phyloP scores from a whole-genome alignment of 2,113 vertebrate genomes.

The Falco punctatus region DNA sequence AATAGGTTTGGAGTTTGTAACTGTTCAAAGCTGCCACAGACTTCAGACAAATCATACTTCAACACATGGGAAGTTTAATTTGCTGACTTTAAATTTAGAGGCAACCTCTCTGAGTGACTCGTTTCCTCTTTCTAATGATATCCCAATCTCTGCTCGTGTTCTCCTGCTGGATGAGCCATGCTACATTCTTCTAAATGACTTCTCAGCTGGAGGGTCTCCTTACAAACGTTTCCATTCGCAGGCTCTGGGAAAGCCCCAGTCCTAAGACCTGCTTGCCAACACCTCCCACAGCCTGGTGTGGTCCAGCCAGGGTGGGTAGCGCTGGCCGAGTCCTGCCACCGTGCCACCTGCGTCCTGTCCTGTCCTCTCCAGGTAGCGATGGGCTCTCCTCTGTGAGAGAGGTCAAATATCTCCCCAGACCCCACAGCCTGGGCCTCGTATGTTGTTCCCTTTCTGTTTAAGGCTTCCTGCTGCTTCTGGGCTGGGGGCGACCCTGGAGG shows the following conservation, averaged over 20 bases:
- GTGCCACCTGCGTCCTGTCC: neutral
- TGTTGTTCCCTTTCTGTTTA: neutral
- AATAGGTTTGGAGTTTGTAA: neutral
- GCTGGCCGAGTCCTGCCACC: neutral
- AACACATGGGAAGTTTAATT: neutral
- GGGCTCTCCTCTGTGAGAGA: neutral
- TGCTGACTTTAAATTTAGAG: neutral
- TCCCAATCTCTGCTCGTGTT: neutral
- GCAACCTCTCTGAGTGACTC: neutral
- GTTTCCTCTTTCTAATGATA: neutral
- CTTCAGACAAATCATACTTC: neutral
- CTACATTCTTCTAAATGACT: neutral
- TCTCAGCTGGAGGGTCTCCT: accelerated
- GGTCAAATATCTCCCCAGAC: neutral
- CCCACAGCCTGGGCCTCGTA: neutral
- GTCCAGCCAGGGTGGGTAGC: neutral
- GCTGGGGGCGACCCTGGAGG: neutral
- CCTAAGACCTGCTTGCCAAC: neutral
- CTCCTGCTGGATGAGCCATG: neutral
- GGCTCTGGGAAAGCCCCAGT: neutral
- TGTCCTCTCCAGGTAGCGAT: neutral
- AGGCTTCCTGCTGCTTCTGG: neutral
- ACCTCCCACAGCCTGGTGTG: accelerated
- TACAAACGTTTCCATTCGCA: neutral
- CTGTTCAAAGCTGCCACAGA: neutral